phyloP scores from a whole-genome alignment of 1,140 invertebrate genomes.

The Dreissena rostriformis region DNA sequence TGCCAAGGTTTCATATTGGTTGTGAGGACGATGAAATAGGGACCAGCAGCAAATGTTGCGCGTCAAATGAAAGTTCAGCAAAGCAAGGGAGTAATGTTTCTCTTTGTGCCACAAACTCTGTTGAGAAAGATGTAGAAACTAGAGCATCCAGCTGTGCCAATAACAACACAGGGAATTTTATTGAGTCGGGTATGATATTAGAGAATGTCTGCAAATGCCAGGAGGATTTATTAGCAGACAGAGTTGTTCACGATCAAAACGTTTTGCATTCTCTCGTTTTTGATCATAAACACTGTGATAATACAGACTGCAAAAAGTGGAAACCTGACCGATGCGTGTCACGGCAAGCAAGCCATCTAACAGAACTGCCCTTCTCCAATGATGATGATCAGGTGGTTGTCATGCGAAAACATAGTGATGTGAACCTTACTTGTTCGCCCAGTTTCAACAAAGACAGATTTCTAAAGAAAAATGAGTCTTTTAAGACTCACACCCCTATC shows the following conservation, averaged over 20 bases:
- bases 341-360: not conserved
- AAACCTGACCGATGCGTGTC: not conserved
- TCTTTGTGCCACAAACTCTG: not conserved
- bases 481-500: too few species aligned
- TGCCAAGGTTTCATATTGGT: not conserved
- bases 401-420: not conserved
- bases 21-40: not conserved
- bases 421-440: not conserved
- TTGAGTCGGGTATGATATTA: too few species aligned
- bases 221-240: not conserved
- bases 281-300: not conserved
- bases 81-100: not conserved
- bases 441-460: slow-evolving; percentile 1
- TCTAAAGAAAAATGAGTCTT: not conserved
- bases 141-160: not conserved
- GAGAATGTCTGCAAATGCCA: too few species aligned
- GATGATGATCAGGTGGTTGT: not conserved
- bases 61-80: not conserved
- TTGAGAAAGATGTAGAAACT: not conserved
- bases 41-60: not conserved
- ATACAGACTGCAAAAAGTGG: not conserved
- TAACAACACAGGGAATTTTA: not conserved
- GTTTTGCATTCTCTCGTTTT: not conserved
- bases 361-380: not conserved
- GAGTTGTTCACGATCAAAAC: not conserved